Percentiles rank a stretch among this genome's conserved stretches.
Conservation (phyloP, 2,113 vertebrate genomes). For the Pterophyllum scalare region DNA sequence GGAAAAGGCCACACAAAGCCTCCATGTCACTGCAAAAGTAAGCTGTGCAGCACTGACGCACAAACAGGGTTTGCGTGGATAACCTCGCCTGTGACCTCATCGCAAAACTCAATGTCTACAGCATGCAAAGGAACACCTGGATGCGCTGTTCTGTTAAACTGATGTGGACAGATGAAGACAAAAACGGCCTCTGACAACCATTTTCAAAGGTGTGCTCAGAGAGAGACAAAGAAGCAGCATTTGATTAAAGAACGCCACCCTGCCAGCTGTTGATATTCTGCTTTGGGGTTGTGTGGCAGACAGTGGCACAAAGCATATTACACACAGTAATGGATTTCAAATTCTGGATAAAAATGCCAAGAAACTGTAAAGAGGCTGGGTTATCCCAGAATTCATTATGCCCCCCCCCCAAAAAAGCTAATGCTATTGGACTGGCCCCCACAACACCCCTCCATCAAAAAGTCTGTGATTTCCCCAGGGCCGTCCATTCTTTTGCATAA, state of each 20-base stretch:
- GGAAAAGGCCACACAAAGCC: no score
- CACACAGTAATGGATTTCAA: not conserved
- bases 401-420: not conserved
- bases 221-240: not conserved
- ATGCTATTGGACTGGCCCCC: not conserved
- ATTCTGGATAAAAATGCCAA: not conserved
- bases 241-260: not conserved
- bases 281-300: not conserved
- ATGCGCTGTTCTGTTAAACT: not conserved
- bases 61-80: not conserved
- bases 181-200: not conserved
- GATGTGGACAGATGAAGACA: not conserved
- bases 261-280: not conserved
- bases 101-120: not conserved
- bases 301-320: not conserved
- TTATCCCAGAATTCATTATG: constrained; percentile 9
- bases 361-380: not conserved
- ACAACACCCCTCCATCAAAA: not conserved
- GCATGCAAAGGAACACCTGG: not conserved
- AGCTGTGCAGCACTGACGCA: not conserved
- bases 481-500: not conserved
- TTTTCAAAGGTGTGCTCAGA: not conserved
- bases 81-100: not conserved
- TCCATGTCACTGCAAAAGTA: no score
- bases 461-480: not conserved